Evolutionary conservation across 2,888 invertebrate genomes (phyloP).

Genomic region (Itoplectis maculator): DNA sequence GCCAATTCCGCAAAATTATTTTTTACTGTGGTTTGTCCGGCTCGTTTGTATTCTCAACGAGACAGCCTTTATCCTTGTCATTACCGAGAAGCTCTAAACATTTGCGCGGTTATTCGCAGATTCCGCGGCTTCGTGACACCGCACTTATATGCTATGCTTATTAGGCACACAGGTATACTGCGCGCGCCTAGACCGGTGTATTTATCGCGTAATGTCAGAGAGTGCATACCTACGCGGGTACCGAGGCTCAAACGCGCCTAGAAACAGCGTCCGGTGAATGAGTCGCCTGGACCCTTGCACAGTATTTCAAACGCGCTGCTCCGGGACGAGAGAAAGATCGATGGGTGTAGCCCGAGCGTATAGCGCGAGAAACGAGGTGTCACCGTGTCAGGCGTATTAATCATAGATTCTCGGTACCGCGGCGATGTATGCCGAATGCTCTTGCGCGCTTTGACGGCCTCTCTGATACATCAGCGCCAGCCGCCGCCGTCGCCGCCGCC

Average conservation of each 20-base stretch:
- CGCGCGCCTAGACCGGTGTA: not conserved
- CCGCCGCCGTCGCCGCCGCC: no score
- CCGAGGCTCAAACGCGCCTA: slow-evolving; percentile 7
- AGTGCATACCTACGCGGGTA: not conserved
- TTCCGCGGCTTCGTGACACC: not conserved
- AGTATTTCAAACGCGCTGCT: slow-evolving; percentile 29
- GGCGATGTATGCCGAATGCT: slow-evolving; percentile 27
- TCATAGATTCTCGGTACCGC: slow-evolving; percentile 57
- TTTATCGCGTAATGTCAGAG: slow-evolving; percentile 9
- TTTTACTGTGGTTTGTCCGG: no score
- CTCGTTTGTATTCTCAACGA: not conserved
- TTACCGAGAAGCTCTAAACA: slow-evolving; percentile 6
- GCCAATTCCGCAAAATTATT: no score
- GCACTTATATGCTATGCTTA: slow-evolving; percentile 3
- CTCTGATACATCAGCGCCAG: slow-evolving; percentile 12
- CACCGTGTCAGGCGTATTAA: slow-evolving; percentile 55
- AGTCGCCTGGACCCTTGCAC: not conserved
- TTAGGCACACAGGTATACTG: not conserved
- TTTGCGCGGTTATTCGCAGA: slow-evolving; percentile 11
- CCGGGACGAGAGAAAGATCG: slow-evolving; percentile 57
- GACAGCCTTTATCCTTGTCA: not conserved
- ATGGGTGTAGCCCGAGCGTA: slow-evolving; percentile 32
- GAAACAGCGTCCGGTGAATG: slow-evolving; percentile 4
- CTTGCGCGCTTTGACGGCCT: slow-evolving; percentile 25
- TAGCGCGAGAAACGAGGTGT: slow-evolving; percentile 57